Base-by-base conservation (phyloP, 2,888 invertebrate genomes). In the Atrina japonica region DNA sequence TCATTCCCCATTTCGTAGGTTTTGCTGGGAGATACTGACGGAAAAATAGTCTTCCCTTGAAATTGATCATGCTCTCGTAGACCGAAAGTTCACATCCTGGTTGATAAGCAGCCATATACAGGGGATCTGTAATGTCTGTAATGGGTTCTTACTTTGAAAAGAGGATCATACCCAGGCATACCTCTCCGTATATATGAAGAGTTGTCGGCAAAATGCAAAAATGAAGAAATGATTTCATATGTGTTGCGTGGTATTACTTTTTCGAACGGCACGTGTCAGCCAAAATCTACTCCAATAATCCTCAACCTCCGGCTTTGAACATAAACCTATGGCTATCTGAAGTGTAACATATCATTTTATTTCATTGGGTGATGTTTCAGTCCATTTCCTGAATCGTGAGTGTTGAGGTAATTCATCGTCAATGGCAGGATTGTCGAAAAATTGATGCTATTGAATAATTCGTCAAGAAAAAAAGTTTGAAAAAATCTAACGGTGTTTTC, bases 1-100 rank as follows among this genome's bases (percentile, higher is more conserved):
- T 70, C 14, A 73, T 41, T 2, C 66, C 47, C 47, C 47, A 47
- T 47, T 47, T 47, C 21, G 47, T 47, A 6, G 47, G 47, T 21
- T 47, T 47, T 43, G 66, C 25, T 23, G 73, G 76, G 9, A 76
- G 5, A 49, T 76, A 73, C 29, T 75, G 75, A 16, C 5, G 47
- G 21, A 47, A 47, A 47, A 47, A 47, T 21, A 76, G 1, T 14
- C 71, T 45, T 1, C 77, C 74, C 55, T 71, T 77, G 77, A 77
- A 75, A n/a, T 67, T 67, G 5, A 71, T 58, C 55, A 67, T 73
- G 23, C 60, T 56, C 30, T 76, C 70, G 25, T 60, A 66, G 43
- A 66, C 61, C n/a, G 45, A 16, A 41, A 58, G n/a, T 49, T 68
- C 41, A 16, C 11, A 2, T 23, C 29, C 11, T 29, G 70, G 74